Evolutionary conservation across 2,888 invertebrate genomes (phyloP).

Genomic region (Prosopocoilus inquinatus): DNA sequence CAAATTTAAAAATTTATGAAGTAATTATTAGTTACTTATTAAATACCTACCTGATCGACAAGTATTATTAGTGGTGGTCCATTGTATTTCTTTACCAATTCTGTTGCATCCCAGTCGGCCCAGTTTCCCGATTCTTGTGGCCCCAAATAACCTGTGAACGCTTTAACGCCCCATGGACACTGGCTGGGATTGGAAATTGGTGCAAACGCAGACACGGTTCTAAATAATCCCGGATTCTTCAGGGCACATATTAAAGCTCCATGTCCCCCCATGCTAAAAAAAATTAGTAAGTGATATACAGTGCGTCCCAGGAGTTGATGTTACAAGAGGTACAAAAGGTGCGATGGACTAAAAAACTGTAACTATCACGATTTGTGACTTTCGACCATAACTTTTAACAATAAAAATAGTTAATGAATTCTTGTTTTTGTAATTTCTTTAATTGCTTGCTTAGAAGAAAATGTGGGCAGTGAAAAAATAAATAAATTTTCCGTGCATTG

Average conservation of each 20-base stretch:
- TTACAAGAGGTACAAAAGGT: too few relatives aligned
- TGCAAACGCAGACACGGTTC: conserved; percentile 90
- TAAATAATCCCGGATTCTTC: conserved; percentile 86
- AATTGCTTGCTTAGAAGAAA: too few relatives aligned
- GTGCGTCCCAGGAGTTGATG: too few relatives aligned
- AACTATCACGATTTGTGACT: too few relatives aligned
- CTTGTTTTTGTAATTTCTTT: too few relatives aligned
- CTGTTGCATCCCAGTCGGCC: conserved; percentile 87
- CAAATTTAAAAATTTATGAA: too few relatives aligned
- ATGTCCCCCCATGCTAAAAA: conserved; percentile 94
- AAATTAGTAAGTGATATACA: conserved; percentile 6
- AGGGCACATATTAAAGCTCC: conserved; percentile 89
- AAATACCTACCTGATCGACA: conserved; percentile 76
- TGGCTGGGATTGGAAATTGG: conserved; percentile 88
- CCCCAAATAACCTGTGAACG: conserved; percentile 79
- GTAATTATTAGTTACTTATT: too few relatives aligned
- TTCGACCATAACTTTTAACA: too few relatives aligned
- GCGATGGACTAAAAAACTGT: too few relatives aligned
- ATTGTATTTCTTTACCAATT: conserved; percentile 75
- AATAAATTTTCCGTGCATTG: too few relatives aligned
- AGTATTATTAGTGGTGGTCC: conserved; percentile 82
- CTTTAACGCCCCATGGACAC: conserved; percentile 87
- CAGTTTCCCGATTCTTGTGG: conserved; percentile 63
- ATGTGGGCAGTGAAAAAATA: too few relatives aligned
- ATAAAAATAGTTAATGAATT: too few relatives aligned